phyloP scores from a whole-genome alignment of 2,888 invertebrate genomes.

The Lepidocyrtoides sp. region DNA sequence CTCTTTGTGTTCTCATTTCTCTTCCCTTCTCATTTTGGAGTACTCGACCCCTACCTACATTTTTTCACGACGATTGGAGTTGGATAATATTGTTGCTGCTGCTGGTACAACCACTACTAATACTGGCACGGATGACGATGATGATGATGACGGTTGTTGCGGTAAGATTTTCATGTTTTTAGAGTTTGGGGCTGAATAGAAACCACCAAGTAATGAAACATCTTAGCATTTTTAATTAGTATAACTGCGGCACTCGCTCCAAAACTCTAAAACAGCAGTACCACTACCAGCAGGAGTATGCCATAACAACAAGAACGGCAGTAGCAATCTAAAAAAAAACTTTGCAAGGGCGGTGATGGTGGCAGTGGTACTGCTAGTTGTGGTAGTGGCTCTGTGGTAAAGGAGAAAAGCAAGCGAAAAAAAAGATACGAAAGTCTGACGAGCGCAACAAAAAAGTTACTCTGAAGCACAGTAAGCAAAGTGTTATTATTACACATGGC shows the following conservation, averaged over 20 bases:
- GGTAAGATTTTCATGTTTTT: slow-evolving; percentile 54
- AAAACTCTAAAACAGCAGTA: not conserved
- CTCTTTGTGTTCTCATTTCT: slow-evolving; percentile 1
- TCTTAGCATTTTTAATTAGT: slow-evolving; percentile 70
- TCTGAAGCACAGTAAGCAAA: slow-evolving; percentile 16
- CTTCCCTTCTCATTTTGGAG: not conserved
- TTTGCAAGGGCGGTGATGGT: not conserved
- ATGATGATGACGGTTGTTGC: slow-evolving; percentile 49
- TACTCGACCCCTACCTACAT: slow-evolving; percentile 50
- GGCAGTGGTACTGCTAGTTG: not conserved
- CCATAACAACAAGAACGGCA: not conserved
- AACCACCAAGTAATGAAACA: slow-evolving; percentile 65
- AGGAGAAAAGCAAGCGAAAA: slow-evolving; percentile 20
- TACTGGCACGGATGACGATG: not conserved
- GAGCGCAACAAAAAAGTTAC: slow-evolving; percentile 31
- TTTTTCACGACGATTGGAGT: not conserved
- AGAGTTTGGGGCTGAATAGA: slow-evolving; percentile 36
- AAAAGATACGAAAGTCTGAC: slow-evolving; percentile 20
- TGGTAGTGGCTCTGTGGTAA: slow-evolving; percentile 9
- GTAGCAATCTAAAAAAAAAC: not conserved
- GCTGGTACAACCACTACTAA: not conserved
- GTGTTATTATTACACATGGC: slow-evolving; percentile 47
- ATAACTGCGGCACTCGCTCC: slow-evolving; percentile 52
- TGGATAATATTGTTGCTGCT: slow-evolving; percentile 17
- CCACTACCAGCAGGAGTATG: slow-evolving; percentile 23